Evolutionary conservation across 2,888 invertebrate species (phyloP), one percentile per base, ranked within the genome.

Genomic region (Brachycybe producta): DNA sequence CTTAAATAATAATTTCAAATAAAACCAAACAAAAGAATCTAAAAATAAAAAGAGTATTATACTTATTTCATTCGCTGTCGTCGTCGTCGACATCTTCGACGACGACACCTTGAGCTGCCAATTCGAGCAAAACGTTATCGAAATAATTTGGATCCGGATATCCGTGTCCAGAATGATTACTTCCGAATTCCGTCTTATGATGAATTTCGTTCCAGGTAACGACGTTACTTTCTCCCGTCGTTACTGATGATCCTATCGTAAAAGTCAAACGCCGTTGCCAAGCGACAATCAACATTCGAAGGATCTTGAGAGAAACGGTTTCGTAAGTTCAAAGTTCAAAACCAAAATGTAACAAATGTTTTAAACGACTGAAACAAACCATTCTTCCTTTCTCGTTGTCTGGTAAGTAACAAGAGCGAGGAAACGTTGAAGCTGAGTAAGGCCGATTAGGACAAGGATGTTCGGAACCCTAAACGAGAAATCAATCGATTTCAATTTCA

Each of bases 121-220:
- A 55, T 55, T 71, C 70, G 23, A 60, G 55, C 4, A 78, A 62
- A 15, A 79, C 76, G 56, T 77, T 75, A 60, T 78, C 79, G 57
- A 86, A 70, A 66, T 84, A 86, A 53, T 75, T 77, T 3, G 77
- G 75, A 69, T 85, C 85, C 2, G 85, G 84, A 66, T 81, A 84
- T 57, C 82, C 80, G 57, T 75, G 71, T 2, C 73, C 74, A 35
- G 67, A 68, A 32, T 67, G 67, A 52, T 59, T 60, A 2, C 73
- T 72, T 49, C 77, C 78, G 24, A 77, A 70, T 66, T 82, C 79
- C 52, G 86, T 86, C 68, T 86, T 86, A 65, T 87, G 87, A 61
- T 86, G 86, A 54, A 87, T 82, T 62, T 79, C 81, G 64, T 85
- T 85, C 94, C 94, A 94, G 40, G 87, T 80, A 49, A 92, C 84